Evolutionary conservation across 2,797 vertebrate genomes (phyloP).

Genomic region (Danio kyathit): DNA sequence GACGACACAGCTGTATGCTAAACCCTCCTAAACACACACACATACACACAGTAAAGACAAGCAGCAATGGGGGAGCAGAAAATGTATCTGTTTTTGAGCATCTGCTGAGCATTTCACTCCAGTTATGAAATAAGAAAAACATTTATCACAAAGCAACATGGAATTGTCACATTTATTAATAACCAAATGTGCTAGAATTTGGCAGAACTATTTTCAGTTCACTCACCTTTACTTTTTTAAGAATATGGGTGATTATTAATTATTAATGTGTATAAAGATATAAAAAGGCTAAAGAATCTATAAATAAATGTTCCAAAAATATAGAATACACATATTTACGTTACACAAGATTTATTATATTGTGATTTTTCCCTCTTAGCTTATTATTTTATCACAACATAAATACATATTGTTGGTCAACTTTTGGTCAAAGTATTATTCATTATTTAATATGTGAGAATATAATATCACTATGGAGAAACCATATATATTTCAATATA

Average conservation of each 20-base stretch:
- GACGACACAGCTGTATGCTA: conserved; percentile 58
- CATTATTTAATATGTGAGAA: too few species aligned
- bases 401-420: background rate
- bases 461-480: too few species aligned
- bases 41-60: conserved; percentile 19
- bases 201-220: too few species aligned
- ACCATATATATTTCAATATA: too few species aligned
- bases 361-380: background rate
- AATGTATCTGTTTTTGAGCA: conserved; percentile 42
- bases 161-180: background rate
- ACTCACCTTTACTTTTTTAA: background rate
- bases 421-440: too few species aligned
- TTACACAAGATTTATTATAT: background rate
- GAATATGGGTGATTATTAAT: too few species aligned
- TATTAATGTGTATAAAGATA: background rate
- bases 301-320: background rate
- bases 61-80: conserved; percentile 15
- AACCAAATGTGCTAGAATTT: background rate
- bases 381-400: background rate
- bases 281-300: background rate
- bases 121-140: background rate
- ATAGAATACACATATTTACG: conserved; percentile 1
- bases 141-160: background rate
- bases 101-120: conserved; percentile 37
- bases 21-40: conserved; percentile 44